Conservation (phyloP, 1,140 invertebrate species). For the Drosophila biarmipes region DNA sequence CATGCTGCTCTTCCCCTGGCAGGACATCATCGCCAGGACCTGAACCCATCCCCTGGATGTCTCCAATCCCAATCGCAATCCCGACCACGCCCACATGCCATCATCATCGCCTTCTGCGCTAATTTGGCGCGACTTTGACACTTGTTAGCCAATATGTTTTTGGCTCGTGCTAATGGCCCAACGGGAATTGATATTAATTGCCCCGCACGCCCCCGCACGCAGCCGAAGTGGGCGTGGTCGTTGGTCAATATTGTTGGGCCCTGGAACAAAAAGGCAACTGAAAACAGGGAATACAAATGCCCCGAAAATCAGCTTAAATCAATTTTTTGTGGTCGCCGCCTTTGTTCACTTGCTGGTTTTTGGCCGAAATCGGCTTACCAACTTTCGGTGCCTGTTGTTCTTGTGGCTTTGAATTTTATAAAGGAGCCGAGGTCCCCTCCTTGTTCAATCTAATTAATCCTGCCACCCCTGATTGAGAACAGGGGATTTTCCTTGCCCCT, state of each 20-base stretch:
- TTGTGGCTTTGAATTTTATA: conserved; percentile 32
- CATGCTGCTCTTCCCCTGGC: conserved; percentile 69
- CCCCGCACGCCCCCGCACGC: conserved; percentile 34
- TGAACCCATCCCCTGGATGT: conserved; percentile 2
- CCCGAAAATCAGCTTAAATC: conserved; percentile 74
- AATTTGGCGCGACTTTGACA: conserved; percentile 81
- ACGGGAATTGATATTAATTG: conserved; percentile 82
- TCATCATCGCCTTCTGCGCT: conserved; percentile 68
- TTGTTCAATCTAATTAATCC: conserved; percentile 53
- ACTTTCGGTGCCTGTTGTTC: conserved; percentile 32
- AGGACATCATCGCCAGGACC: conserved; percentile 24
- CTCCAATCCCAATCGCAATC: conserved; percentile 37
- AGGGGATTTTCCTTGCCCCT: background rate
- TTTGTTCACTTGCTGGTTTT: conserved; percentile 30
- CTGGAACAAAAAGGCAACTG: background rate
- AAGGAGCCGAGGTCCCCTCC: background rate
- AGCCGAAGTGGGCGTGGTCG: conserved; percentile 45
- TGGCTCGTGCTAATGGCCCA: conserved; percentile 73
- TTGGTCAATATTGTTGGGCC: conserved; percentile 44
- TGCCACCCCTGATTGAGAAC: conserved; percentile 2
- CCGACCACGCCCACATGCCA: conserved; percentile 41
- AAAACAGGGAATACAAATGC: conserved; percentile 21
- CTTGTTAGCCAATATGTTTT: conserved; percentile 81
- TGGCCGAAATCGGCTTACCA: conserved; percentile 29
- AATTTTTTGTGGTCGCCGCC: conserved; percentile 41